phyloP scores from a whole-genome alignment of 2,888 invertebrate genomes.

The Cheilosia soror region DNA sequence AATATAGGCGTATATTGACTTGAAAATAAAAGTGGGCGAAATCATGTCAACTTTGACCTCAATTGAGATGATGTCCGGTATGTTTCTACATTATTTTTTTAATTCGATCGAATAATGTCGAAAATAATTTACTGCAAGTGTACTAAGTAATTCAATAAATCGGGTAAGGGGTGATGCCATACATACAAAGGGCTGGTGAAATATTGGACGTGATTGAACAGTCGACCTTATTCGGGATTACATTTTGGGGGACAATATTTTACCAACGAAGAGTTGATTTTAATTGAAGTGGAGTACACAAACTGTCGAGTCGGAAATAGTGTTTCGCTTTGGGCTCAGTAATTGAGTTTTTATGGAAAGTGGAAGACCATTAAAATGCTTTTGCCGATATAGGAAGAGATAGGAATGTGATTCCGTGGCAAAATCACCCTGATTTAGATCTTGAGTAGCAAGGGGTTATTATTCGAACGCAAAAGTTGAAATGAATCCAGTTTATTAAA shows the following conservation, averaged over 20 bases:
- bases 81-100: conserved; percentile 4
- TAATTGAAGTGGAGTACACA: conserved; percentile 38
- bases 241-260: not conserved
- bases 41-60: conserved; percentile 48
- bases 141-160: conserved; percentile 43
- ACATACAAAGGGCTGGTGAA: conserved; percentile 12
- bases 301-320: conserved; percentile 11
- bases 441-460: too few species aligned
- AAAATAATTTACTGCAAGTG: conserved; percentile 54
- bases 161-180: conserved; percentile 15
- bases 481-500: too few species aligned
- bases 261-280: conserved; percentile 10
- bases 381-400: too few species aligned
- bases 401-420: too few species aligned
- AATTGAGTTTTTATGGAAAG: too few species aligned
- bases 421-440: too few species aligned
- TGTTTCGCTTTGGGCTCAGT: conserved; percentile 2
- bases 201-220: conserved; percentile 3
- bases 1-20: not conserved
- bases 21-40: not conserved
- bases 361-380: too few species aligned
- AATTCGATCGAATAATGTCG: conserved; percentile 53
- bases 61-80: conserved; percentile 39
- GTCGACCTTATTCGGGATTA: conserved; percentile 9
- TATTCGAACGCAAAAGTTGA: too few species aligned